phyloP scores from a whole-genome alignment of 2,113 vertebrate genomes.

The Nicator chloris region DNA sequence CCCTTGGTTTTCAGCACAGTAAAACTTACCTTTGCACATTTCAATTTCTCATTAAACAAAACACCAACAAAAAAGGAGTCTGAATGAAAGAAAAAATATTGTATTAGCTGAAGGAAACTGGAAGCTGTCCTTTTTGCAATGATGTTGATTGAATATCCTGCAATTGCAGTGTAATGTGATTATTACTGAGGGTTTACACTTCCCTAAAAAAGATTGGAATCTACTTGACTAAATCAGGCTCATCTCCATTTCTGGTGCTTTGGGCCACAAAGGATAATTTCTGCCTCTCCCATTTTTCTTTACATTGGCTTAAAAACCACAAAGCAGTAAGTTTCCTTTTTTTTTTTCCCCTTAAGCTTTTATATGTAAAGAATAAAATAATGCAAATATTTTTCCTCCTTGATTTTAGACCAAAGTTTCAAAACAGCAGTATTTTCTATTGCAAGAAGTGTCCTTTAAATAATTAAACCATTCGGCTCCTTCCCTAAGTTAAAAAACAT shows the following conservation, averaged over 20 bases:
- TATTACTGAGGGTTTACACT: background rate
- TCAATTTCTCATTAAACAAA: background rate
- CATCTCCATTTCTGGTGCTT: background rate
- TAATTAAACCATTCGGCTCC: conserved; percentile 80
- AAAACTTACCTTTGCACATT: background rate
- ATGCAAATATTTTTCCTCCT: conserved; percentile 37
- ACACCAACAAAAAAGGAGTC: background rate
- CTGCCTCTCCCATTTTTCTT: background rate
- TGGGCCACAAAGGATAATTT: background rate
- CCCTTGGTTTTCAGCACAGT: background rate
- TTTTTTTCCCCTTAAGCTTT: background rate
- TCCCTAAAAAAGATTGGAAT: background rate
- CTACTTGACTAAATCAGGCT: background rate
- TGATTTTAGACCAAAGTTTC: conserved; percentile 7
- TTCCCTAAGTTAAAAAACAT: conserved; percentile 52
- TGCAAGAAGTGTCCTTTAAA: conserved; percentile 73
- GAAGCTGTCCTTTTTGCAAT: background rate
- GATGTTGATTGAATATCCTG: background rate
- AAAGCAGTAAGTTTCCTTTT: background rate
- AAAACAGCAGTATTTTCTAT: conserved; percentile 64
- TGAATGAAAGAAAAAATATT: background rate
- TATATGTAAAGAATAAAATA: background rate
- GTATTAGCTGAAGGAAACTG: background rate
- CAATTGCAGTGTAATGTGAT: background rate
- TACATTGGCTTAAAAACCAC: background rate